Evolutionary conservation across 2,797 vertebrate species (phyloP), one percentile per base, ranked within the genome.

Genomic region (Bovichtus diacanthus): DNA sequence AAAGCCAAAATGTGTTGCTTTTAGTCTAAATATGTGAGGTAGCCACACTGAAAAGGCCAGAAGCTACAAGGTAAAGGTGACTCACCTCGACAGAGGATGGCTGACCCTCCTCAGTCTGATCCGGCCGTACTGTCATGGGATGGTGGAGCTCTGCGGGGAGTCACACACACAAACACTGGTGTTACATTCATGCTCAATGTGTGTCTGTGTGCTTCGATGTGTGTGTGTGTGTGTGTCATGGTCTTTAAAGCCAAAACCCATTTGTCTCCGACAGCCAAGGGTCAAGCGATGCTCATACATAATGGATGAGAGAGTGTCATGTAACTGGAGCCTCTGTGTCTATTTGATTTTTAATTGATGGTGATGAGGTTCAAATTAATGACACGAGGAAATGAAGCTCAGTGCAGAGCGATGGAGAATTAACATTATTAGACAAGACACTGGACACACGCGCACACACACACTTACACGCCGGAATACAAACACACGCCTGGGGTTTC

Each of bases 91-190:
- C 69, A 55, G 87, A 80, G 64, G 92, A 74, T 2, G 80, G 72
- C 81, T 94, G 93, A 69, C 80, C 90, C 67, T 93, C 91, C 47
- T 92, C 94, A 11, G 70, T 44, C 68, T 85, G 91, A 21, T 83
- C 83, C 56, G 94, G 91, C 46, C 86, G 83, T 18, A 80, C 86
- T 68, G 92, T 83, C 83, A 93, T 91, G 59, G 93, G 89, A 64
- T 86, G 86, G 58, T 93, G 91, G 90, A 92, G 82, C 50, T 95
- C 95, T 96, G 88, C 43, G 25, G 54, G 60, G 56, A 65, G 76
- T 68, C 43, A 88, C 65, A 88, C 34, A 87, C 34, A 44, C 60
- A 62, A 3, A 31, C 19, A 38, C 64, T 34, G 29, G 19, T 77
- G 31, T 87, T 70, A 81, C 46, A 77, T n/a, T 29, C 53, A 44